Conservation (phyloP, 2,113 vertebrate species). For the Ondatra zibethicus region DNA sequence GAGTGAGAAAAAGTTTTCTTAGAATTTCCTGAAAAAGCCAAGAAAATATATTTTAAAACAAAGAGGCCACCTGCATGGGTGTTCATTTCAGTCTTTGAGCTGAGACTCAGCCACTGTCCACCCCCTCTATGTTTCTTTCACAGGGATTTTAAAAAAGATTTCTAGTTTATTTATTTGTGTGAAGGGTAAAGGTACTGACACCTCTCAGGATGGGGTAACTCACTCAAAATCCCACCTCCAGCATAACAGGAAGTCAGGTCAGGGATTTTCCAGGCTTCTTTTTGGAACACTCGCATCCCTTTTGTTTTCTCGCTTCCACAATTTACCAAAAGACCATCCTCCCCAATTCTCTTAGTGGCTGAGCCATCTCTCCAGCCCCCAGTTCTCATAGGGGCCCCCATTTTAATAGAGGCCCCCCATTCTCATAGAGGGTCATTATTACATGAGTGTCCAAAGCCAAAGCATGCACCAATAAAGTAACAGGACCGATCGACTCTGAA, state of each 20-base stretch:
- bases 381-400: not conserved
- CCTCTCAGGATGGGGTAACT: not conserved
- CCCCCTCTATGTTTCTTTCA: not conserved
- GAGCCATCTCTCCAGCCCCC: too few relatives aligned
- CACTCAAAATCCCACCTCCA: not conserved
- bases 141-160: too few relatives aligned
- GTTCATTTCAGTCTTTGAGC: not conserved
- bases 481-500: not conserved
- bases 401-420: too few relatives aligned
- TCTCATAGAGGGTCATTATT: not conserved
- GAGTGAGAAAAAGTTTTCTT: slow-evolving; percentile 33
- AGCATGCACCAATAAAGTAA: not conserved
- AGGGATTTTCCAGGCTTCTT: not conserved
- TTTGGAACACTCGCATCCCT: not conserved
- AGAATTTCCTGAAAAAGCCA: slow-evolving; percentile 5
- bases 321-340: not conserved
- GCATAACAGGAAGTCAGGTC: not conserved
- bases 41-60: slow-evolving; percentile 25
- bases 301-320: not conserved
- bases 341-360: not conserved
- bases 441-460: not conserved
- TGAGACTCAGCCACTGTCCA: not conserved
- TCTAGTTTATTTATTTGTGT: not conserved
- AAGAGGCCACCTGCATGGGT: not conserved
- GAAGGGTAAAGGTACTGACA: not conserved